Percentiles rank a stretch among this genome's conserved stretches.
phyloP scores from a whole-genome alignment of 2,797 vertebrate species.

The Xenops minutus region DNA sequence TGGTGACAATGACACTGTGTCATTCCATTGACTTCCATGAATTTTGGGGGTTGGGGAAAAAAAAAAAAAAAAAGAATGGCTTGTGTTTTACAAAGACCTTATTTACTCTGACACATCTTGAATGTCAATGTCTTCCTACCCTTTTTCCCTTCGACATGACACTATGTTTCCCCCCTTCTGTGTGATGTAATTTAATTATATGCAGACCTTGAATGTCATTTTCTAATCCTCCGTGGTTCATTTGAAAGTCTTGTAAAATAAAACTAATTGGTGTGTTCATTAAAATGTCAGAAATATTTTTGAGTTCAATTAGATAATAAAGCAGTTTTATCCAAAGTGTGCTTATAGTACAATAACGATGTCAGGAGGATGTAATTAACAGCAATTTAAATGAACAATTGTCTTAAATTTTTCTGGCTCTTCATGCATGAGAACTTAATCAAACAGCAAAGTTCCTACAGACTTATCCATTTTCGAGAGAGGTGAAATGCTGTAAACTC shows the following conservation, averaged over 20 bases:
- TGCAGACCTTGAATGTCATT: conserved; percentile 65
- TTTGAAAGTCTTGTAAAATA: conserved; percentile 70
- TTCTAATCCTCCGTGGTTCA: conserved; percentile 71
- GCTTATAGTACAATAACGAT: conserved; percentile 64
- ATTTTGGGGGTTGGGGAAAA: neutral
- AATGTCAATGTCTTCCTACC: neutral
- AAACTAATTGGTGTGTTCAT: conserved; percentile 72
- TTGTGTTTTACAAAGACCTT: neutral
- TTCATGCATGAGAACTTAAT: conserved; percentile 73
- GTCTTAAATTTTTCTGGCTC: conserved; percentile 70
- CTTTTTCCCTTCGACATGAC: conserved; percentile 14
- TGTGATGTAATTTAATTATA: conserved; percentile 68
- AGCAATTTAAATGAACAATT: conserved; percentile 74
- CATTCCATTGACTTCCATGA: neutral
- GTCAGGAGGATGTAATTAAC: conserved; percentile 71
- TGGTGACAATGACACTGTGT: neutral
- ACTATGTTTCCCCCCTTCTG: neutral
- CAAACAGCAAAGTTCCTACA: conserved; percentile 70
- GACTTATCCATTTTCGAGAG: conserved; percentile 30
- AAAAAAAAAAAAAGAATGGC: neutral
- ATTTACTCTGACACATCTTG: conserved; percentile 46
- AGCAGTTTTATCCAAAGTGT: conserved; percentile 69
- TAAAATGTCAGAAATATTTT: conserved; percentile 78
- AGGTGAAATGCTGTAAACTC: conserved; percentile 41
- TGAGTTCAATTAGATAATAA: conserved; percentile 70